Evolutionary conservation across 1,140 invertebrate species (phyloP).

Genomic region (Chironomus striatipennis): DNA sequence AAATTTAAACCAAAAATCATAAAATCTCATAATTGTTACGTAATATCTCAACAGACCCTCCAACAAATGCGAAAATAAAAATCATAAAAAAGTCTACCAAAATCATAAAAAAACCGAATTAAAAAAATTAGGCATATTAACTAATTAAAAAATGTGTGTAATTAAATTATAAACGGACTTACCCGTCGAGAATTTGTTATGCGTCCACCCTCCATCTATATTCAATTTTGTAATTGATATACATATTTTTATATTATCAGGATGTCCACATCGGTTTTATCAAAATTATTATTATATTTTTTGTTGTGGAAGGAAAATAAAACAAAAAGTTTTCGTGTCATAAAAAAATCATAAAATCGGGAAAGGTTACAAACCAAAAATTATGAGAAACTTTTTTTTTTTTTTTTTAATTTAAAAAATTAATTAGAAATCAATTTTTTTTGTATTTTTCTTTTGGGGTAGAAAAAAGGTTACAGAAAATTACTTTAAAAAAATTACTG

Average conservation of each 20-base stretch:
- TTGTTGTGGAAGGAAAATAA: conserved; percentile 5
- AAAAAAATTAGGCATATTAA: background rate
- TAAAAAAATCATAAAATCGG: background rate
- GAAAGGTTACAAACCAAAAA: conserved; percentile 1
- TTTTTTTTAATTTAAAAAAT: too few species aligned
- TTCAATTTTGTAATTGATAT: conserved; percentile 3
- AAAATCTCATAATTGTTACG: too few species aligned
- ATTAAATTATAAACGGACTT: conserved; percentile 13
- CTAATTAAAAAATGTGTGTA: background rate
- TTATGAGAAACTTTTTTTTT: background rate
- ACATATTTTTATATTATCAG: conserved; percentile 3
- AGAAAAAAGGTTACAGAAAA: background rate
- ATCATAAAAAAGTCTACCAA: background rate
- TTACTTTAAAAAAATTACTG: background rate
- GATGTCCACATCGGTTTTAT: background rate
- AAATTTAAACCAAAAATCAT: too few species aligned
- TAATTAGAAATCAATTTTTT: too few species aligned
- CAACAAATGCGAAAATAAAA: background rate
- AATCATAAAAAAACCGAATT: background rate
- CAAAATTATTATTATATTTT: background rate
- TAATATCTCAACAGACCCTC: too few species aligned
- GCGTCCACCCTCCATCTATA: conserved; percentile 16
- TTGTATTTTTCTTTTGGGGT: background rate
- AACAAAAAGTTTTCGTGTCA: conserved; percentile 9
- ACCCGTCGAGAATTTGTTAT: background rate